Conservation (phyloP, 2,113 vertebrate genomes). For the Hypocryptadius cinnamomeus region DNA sequence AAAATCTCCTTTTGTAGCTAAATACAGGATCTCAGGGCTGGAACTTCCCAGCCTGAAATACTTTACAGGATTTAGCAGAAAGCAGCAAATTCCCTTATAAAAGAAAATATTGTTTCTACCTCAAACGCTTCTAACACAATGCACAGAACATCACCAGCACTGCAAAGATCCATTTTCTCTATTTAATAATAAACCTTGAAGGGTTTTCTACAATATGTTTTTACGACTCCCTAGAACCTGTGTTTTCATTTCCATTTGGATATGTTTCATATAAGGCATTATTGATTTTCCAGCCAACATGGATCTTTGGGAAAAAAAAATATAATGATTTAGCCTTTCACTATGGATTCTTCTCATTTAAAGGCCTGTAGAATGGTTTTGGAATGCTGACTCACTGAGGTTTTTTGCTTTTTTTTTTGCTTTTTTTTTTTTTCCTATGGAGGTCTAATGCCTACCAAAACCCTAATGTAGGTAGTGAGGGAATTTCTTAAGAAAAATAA, state of each 20-base stretch:
- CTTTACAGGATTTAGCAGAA: not conserved
- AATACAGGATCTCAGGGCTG: not conserved
- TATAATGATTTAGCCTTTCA: not conserved
- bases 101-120: not conserved
- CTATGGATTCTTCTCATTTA: not conserved
- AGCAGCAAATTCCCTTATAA: not conserved
- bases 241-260: slow-evolving; percentile 4
- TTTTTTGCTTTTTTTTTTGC: not conserved
- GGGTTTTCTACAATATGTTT: not conserved
- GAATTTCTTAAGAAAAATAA: not conserved
- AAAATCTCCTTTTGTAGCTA: not conserved
- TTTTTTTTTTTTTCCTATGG: not conserved
- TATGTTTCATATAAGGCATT: not conserved
- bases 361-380: not conserved
- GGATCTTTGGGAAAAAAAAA: not conserved
- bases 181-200: not conserved
- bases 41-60: not conserved
- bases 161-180: not conserved
- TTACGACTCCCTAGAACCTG: not conserved
- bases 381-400: not conserved
- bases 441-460: not conserved
- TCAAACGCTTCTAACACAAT: not conserved
- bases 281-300: not conserved
- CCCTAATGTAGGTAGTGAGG: too few species aligned
- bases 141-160: not conserved